Percentiles rank a stretch among this genome's conserved stretches.
These are phyloP conservation scores for Acanthopleura granulata DNA, from an alignment of 2,888 invertebrate genomes.

Conservation along the genomic window DNA sequence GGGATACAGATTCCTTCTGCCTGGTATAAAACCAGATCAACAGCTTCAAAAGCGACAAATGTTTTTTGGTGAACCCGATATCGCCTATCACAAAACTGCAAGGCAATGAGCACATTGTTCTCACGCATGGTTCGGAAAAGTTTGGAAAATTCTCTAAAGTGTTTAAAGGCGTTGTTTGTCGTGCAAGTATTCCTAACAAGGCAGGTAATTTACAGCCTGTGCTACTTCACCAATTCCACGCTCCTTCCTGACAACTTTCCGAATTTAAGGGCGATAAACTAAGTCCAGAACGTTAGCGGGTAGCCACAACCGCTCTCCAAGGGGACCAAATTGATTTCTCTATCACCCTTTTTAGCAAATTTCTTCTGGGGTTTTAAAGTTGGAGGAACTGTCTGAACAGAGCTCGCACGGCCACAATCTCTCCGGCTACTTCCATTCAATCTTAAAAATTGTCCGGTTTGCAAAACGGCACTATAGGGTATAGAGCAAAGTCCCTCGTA, in stretches of 20 bases:
- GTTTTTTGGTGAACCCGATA: too few species aligned
- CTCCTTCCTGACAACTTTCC: background rate
- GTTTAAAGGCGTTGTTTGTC: too few species aligned
- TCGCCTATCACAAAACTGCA: too few species aligned
- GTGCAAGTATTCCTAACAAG: too few species aligned
- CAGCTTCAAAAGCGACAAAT: too few species aligned
- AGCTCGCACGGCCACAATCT: background rate
- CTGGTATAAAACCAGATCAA: too few species aligned
- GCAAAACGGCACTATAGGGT: slow-evolving; percentile 1
- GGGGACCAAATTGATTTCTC: background rate
- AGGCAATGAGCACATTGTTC: too few species aligned
- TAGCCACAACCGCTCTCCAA: slow-evolving; percentile 9
- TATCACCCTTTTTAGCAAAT: slow-evolving; percentile 9
- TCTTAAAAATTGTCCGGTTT: slow-evolving; percentile 1
- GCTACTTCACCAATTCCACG: background rate
- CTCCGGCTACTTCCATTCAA: background rate
- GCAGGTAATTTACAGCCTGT: too few species aligned
- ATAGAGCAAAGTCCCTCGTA: slow-evolving; percentile 7
- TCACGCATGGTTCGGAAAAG: too few species aligned
- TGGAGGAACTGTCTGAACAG: background rate
- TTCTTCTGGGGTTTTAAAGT: background rate
- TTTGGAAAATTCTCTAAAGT: too few species aligned
- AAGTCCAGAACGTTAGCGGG: slow-evolving; percentile 1
- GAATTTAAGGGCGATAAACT: slow-evolving; percentile 12
- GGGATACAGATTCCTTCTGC: too few species aligned